Conservation (phyloP, 2,113 vertebrate genomes). For the Cheilinus undulatus region DNA sequence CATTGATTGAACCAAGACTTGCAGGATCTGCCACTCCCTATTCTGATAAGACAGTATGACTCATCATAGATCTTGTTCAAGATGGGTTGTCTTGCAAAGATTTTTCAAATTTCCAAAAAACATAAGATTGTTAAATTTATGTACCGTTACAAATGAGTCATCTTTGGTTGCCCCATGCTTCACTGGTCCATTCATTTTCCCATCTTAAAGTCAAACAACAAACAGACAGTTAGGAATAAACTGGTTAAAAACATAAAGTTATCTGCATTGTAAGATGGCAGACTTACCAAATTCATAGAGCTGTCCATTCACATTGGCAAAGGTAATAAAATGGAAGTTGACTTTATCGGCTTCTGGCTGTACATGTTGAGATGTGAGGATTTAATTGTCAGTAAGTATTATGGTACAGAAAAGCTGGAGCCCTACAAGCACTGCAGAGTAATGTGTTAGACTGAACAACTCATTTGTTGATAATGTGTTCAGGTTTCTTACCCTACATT, state of each 20-base stretch:
- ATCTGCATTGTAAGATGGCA: background rate
- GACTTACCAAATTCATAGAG: conserved; percentile 94
- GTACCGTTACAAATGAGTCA: conserved; percentile 88
- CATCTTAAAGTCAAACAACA: conserved; percentile 84
- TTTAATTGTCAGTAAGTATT: background rate
- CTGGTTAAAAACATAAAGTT: background rate
- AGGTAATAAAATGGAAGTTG: conserved; percentile 97
- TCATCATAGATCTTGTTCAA: conserved; percentile 1
- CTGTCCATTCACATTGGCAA: conserved; percentile 89
- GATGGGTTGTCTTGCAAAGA: background rate
- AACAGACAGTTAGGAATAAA: background rate
- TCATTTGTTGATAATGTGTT: background rate
- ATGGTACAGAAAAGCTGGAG: background rate
- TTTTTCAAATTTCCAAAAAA: background rate
- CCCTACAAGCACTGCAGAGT: background rate
- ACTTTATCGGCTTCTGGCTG: conserved; percentile 91
- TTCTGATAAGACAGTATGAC: conserved; percentile 12
- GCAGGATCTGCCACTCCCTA: background rate
- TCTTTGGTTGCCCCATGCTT: conserved; percentile 89
- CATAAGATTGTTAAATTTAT: background rate
- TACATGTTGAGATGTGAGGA: conserved; percentile 10
- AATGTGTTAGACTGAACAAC: background rate
- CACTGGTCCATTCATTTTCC: conserved; percentile 89
- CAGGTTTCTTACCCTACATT: conserved; percentile 88
- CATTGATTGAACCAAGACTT: conserved; percentile 21